These are phyloP conservation scores for Pseudachorutes palmiensis DNA, from an alignment of 1,140 invertebrate genomes.

Conservation along the genomic window DNA sequence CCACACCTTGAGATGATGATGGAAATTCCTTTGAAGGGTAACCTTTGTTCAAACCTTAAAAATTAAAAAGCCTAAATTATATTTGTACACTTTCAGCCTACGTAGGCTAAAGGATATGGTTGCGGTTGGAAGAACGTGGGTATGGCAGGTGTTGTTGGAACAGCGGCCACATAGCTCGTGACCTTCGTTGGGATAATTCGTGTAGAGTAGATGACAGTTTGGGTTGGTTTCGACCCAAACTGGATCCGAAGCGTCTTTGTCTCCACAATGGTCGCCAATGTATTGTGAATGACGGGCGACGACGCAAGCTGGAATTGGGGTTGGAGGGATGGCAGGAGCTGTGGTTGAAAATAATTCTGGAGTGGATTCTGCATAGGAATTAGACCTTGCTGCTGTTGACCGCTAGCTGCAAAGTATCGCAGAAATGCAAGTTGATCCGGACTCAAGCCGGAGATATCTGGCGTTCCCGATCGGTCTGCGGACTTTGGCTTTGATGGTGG, in stretches of 20 bases:
- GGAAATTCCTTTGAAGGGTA: no score
- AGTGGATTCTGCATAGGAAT: constrained; percentile 47
- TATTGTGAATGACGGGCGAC: constrained; percentile 69
- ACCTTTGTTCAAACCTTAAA: no score
- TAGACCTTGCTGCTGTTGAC: constrained; percentile 45
- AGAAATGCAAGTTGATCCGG: constrained; percentile 55
- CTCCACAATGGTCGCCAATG: constrained; percentile 66
- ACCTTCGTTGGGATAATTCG: constrained; percentile 69
- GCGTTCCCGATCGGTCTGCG: constrained; percentile 42
- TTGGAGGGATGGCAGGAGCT: constrained; percentile 5
- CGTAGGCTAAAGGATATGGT: neutral
- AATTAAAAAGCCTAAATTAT: no score
- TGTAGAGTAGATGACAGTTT: constrained; percentile 76
- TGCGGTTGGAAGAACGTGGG: neutral
- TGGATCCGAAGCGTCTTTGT: constrained; percentile 74
- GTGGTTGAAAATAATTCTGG: constrained; percentile 4
- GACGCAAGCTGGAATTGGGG: constrained; percentile 53
- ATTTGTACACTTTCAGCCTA: neutral
- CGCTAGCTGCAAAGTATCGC: constrained; percentile 48
- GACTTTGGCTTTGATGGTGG: constrained; percentile 27
- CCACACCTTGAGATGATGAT: no score
- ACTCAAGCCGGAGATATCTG: constrained; percentile 47
- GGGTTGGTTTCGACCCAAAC: constrained; percentile 78
- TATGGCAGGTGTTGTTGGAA: constrained; percentile 47
- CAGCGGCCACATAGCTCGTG: constrained; percentile 68